Conservation (phyloP, 2,888 invertebrate genomes). For the Dorcus parallelipipedus region DNA sequence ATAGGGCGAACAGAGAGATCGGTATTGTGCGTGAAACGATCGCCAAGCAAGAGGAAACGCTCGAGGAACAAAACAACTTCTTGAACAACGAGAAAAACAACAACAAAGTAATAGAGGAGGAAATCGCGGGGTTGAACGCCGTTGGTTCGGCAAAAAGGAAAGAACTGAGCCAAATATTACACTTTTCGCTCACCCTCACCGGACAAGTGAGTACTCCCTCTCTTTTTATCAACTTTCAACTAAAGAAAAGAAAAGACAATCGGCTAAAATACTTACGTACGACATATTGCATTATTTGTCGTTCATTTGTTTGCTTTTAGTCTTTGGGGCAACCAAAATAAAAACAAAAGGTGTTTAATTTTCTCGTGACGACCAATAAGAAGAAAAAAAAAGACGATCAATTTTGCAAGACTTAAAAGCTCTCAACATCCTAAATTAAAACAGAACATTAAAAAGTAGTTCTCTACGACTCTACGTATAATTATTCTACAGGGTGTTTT, state of each 20-base stretch:
- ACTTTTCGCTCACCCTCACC: slow-evolving; percentile 42
- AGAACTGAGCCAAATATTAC: slow-evolving; percentile 37
- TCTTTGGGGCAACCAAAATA: neutral
- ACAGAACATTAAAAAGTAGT: no score
- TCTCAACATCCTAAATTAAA: no score
- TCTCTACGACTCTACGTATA: no score
- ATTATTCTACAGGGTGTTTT: no score
- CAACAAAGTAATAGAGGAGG: slow-evolving; percentile 53
- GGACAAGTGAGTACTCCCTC: slow-evolving; percentile 43
- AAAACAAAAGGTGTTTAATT: no score
- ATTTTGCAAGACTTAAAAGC: no score
- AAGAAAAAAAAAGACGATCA: no score
- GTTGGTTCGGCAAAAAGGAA: slow-evolving; percentile 45
- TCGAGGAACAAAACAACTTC: slow-evolving; percentile 61
- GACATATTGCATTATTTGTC: no score
- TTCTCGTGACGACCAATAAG: no score
- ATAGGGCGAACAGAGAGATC: slow-evolving; percentile 50
- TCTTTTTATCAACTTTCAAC: neutral
- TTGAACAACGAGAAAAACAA: slow-evolving; percentile 57
- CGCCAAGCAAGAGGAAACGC: slow-evolving; percentile 51
- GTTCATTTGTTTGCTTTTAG: no score
- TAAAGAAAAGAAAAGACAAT: no score
- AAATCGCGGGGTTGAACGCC: slow-evolving; percentile 46
- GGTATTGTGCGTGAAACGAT: slow-evolving; percentile 42
- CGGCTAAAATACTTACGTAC: neutral